A percentile compares a stretch with the other conserved stretches of the same genome.
These are phyloP conservation scores for Tenthredo livida DNA, from an alignment of 2,888 invertebrate species.

Conservation along the genomic window DNA sequence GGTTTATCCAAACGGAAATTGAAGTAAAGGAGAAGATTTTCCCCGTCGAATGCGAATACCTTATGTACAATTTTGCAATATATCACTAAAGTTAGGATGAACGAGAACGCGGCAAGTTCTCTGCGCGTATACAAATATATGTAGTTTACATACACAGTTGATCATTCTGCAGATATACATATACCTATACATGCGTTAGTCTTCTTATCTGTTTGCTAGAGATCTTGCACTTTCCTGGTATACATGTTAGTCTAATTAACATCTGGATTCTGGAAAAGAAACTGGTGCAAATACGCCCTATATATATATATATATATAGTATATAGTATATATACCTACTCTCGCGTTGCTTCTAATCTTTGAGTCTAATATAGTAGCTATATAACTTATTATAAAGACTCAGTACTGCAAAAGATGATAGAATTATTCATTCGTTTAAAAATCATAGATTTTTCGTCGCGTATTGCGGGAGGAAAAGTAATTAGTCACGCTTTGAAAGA, in stretches of 20 bases:
- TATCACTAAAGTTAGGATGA: background rate
- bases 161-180: background rate
- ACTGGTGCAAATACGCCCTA: background rate
- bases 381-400: background rate
- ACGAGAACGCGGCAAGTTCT: background rate
- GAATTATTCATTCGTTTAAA: no score
- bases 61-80: background rate
- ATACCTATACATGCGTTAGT: no score
- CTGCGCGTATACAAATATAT: background rate
- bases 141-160: background rate
- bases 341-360: background rate
- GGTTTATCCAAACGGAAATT: background rate
- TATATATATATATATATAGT: no score
- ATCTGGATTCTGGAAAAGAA: background rate
- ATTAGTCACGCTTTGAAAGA: background rate
- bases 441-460: no score
- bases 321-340: background rate
- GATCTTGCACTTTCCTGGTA: conserved; percentile 35
- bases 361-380: background rate
- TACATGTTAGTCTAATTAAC: conserved; percentile 15
- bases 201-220: conserved; percentile 32
- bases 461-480: no score
- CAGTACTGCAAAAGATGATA: background rate
- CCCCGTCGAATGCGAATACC: background rate
- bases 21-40: background rate